Percentiles rank a stretch among this genome's conserved stretches.
These are phyloP conservation scores for Herpetotheres cachinnans DNA, from an alignment of 2,113 vertebrate species.

Conservation along the genomic window DNA sequence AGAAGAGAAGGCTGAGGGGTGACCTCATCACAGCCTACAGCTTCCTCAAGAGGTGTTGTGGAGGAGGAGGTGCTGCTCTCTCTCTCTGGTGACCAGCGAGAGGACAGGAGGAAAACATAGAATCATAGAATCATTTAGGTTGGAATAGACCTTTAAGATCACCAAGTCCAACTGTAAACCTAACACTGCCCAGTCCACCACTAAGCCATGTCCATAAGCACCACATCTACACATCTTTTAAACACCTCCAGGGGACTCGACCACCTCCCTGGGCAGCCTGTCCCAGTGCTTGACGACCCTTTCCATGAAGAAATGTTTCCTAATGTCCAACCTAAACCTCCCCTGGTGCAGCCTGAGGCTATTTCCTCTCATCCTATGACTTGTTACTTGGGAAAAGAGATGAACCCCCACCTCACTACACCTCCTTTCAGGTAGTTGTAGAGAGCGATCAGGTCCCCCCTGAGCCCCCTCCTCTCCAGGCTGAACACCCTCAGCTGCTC, in stretches of 20 bases:
- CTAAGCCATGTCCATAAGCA: no score
- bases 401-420: background rate
- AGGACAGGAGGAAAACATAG: background rate
- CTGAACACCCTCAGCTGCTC: background rate
- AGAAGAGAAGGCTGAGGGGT: background rate
- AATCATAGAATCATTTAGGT: no score
- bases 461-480: background rate
- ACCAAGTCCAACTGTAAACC: no score
- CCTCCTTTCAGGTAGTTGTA: background rate
- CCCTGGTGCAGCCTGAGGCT: background rate
- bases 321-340: background rate
- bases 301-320: no score
- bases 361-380: background rate
- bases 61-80: background rate
- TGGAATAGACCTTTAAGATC: no score
- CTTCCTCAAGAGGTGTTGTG: background rate
- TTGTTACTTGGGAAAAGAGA: background rate
- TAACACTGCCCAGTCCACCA: no score
- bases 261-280: no score
- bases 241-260: no score
- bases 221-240: no score
- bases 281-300: no score
- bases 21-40: background rate
- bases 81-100: background rate
- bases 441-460: accelerated